Evolutionary conservation across 2,888 invertebrate genomes (phyloP).

Genomic region (Eupithecia subumbrata): DNA sequence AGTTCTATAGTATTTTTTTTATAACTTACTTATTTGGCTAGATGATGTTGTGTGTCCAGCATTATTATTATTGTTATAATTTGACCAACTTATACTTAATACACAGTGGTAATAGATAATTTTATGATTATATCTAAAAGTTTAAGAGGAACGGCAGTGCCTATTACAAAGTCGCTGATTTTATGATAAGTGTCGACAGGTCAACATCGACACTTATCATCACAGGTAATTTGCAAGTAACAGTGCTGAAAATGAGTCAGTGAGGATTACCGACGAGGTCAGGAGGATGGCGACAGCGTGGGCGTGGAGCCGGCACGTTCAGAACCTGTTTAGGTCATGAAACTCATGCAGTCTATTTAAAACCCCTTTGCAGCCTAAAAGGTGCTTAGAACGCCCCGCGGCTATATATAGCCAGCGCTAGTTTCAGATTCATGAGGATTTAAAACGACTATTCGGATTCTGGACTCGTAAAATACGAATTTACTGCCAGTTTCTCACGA

Average conservation of each 20-base stretch:
- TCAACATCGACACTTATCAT: not conserved
- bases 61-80: too few species aligned
- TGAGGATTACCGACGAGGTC: conserved; percentile 65
- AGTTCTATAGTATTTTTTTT: not conserved
- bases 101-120: too few species aligned
- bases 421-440: not conserved
- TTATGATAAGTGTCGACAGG: not conserved
- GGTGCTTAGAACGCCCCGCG: conserved; percentile 56
- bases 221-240: conserved; percentile 12
- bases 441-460: not conserved
- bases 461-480: not conserved
- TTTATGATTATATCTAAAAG: too few species aligned
- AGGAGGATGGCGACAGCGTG: conserved; percentile 68
- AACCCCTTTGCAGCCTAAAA: conserved; percentile 66
- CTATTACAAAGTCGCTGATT: not conserved
- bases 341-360: conserved; percentile 78
- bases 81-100: too few species aligned
- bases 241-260: conserved; percentile 61
- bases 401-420: conserved; percentile 59
- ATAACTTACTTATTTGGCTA: too few species aligned
- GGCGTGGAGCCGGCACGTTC: conserved; percentile 57
- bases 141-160: not conserved
- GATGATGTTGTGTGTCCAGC: too few species aligned
- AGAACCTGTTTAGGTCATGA: conserved; percentile 81
- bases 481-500: not conserved